Percentiles rank a stretch among this genome's conserved stretches.
Conservation (phyloP, 2,797 vertebrate genomes). For the Dermochelys coriacea region DNA sequence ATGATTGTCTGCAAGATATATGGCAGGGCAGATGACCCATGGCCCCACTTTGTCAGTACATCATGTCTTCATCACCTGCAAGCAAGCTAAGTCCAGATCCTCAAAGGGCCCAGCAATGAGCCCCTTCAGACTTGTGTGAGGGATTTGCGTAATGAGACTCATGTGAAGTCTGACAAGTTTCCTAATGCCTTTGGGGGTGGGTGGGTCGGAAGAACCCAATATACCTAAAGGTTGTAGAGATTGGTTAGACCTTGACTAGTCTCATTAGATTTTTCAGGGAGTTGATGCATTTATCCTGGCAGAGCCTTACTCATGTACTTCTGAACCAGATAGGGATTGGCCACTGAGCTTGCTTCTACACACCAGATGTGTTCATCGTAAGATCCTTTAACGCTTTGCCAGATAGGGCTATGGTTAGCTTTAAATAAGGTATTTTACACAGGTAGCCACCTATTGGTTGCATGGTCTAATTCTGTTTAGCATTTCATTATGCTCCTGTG, state of each 20-base stretch:
- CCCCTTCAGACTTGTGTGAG: background rate
- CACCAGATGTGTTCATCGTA: background rate
- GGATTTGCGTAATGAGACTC: background rate
- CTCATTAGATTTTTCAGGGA: background rate
- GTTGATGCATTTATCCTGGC: background rate
- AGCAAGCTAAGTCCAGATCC: background rate
- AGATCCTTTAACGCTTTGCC: background rate
- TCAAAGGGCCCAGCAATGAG: background rate
- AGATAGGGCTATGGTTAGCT: background rate
- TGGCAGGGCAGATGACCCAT: background rate
- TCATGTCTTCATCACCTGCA: accelerated
- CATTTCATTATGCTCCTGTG: background rate
- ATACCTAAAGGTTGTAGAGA: background rate
- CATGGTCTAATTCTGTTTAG: background rate
- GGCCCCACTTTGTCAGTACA: background rate
- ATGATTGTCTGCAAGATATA: background rate
- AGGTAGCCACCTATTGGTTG: background rate
- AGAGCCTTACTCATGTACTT: background rate
- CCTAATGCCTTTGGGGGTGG: background rate
- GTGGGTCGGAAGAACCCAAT: background rate
- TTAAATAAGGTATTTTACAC: background rate
- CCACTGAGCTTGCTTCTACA: background rate
- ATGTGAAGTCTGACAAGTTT: background rate
- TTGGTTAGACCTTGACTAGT: background rate
- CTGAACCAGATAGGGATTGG: background rate